Conservation (phyloP, 2,113 vertebrate species). For the Bubo blakistoni region DNA sequence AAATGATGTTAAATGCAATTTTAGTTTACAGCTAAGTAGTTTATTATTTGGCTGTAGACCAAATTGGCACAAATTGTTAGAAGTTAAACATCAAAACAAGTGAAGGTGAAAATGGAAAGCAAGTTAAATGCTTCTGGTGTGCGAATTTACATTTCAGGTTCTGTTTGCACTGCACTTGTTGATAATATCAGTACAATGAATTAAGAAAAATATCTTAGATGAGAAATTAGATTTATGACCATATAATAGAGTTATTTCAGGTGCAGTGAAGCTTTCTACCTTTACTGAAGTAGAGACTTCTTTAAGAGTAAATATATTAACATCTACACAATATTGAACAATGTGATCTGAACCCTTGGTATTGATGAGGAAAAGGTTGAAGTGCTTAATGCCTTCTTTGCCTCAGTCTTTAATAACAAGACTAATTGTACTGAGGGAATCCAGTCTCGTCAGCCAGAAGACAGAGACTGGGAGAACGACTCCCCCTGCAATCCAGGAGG, state of each 20-base stretch:
- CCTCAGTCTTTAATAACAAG: too few species aligned
- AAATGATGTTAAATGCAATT: conserved; percentile 3
- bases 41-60: conserved; percentile 18
- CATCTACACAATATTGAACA: not conserved
- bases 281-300: not conserved
- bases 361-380: too few species aligned
- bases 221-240: not conserved
- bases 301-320: not conserved
- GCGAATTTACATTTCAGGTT: not conserved
- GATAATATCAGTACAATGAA: not conserved
- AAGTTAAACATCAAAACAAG: conserved; percentile 16
- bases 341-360: not conserved
- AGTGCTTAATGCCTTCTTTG: too few species aligned
- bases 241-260: not conserved
- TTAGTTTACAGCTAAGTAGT: not conserved
- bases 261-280: not conserved
- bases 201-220: not conserved
- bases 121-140: not conserved
- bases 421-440: too few species aligned
- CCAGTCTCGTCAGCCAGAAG: too few species aligned
- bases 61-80: not conserved
- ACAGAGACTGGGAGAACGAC: too few species aligned
- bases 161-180: not conserved
- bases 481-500: too few species aligned
- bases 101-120: conserved; percentile 3